Evolutionary conservation across 1,140 invertebrate genomes (phyloP).

Genomic region (Drosophila athabasca): DNA sequence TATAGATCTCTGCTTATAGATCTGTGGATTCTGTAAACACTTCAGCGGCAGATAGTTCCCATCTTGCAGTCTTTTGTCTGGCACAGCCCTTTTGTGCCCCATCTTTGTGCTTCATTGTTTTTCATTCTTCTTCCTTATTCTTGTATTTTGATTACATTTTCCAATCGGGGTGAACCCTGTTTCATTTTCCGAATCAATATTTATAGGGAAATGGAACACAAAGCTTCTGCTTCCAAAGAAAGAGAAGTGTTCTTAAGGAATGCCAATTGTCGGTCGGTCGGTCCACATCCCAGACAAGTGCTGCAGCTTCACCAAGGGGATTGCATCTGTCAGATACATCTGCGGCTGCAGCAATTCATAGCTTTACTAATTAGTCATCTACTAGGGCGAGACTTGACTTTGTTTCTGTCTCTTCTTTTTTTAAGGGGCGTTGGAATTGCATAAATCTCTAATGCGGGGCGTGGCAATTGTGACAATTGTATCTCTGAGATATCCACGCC

Average conservation of each 20-base stretch:
- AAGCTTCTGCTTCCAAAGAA: neutral
- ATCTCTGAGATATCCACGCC: constrained; percentile 18
- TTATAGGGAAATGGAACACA: constrained; percentile 52
- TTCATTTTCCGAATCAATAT: constrained; percentile 62
- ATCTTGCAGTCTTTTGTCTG: constrained; percentile 34
- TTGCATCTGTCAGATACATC: constrained; percentile 41
- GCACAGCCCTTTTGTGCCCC: constrained; percentile 43
- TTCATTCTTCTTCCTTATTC: constrained; percentile 63
- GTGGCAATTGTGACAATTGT: constrained; percentile 30
- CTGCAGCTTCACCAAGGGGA: constrained; percentile 35
- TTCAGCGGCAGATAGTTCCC: constrained; percentile 37
- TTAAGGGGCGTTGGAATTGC: constrained; percentile 43
- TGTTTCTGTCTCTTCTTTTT: constrained; percentile 3
- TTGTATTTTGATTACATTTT: constrained; percentile 59
- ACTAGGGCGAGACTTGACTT: constrained; percentile 8
- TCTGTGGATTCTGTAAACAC: constrained; percentile 36
- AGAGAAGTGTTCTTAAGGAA: constrained; percentile 45
- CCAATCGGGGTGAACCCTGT: constrained; percentile 19
- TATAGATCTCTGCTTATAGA: neutral
- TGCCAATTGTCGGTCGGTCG: constrained; percentile 36
- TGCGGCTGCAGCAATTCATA: constrained; percentile 46
- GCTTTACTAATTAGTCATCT: constrained; percentile 64
- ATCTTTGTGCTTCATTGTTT: neutral
- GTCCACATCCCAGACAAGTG: constrained; percentile 49
- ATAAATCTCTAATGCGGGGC: constrained; percentile 29